Evolutionary conservation across 2,888 invertebrate species (phyloP), one percentile per base, ranked within the genome.

Genomic region (Drosophila cognata): DNA sequence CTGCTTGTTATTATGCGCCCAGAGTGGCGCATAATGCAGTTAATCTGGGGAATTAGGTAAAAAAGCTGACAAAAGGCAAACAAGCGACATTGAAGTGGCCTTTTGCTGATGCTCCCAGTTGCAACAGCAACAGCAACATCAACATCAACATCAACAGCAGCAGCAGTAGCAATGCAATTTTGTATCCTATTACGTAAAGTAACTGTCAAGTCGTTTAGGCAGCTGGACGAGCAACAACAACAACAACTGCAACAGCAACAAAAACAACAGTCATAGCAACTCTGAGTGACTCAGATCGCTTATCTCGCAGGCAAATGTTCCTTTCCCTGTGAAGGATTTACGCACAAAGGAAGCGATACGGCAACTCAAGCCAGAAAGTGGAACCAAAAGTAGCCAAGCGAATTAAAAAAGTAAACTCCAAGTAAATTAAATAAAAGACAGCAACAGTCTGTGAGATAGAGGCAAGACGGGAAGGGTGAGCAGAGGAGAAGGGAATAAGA

Each of bases 11-110:
- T 90, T 88, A 83, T 88, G 73, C 77, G 84, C 76, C 83, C 84
- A 77, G 84, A 74, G 82, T 89, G 87, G 87, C 87, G 89, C 82
- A 84, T 90, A 88, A 88, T 89, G 82, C 88, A 84, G 90, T 87
- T 88, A 82, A 88, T 88, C 88, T 82, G 70, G 87, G 90, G 84
- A 87, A 90, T 88, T 88, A 90, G 87, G 78, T 90, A 79, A 73
- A 56, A 69, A 79, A 79, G 79, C 86, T 82, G 83, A 88, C 90
- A 86, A 87, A 87, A 88, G 87, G 77, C 73, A 79, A 89, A 80
- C 89, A 76, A 86, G 84, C 84, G 81, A 48, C 50, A 38, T 59
- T 70, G 81, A 80, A 83, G 83, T 83, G 81, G 71, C 69, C 71
- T 57, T 71, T 64, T 67, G 67, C 70, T 72, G 69, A 76, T 71